Evolutionary conservation across 2,797 vertebrate genomes (phyloP).

Genomic region (Danio choprae): DNA sequence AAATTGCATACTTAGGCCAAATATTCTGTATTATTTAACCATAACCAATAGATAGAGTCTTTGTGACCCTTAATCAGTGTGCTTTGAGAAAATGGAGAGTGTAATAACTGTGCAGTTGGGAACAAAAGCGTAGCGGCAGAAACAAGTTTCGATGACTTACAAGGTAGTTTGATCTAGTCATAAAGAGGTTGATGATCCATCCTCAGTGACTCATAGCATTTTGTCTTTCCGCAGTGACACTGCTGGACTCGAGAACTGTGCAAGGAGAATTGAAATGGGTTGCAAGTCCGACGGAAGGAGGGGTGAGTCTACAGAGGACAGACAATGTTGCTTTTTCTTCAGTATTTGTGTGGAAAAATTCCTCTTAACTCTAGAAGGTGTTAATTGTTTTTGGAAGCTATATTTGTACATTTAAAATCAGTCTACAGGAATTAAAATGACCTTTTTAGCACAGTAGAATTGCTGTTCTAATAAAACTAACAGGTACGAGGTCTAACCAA

Average conservation of each 20-base stretch:
- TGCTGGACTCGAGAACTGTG: slow-evolving; percentile 97
- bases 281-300: slow-evolving; percentile 96
- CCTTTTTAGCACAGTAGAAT: background rate
- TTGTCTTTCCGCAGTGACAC: slow-evolving; percentile 84
- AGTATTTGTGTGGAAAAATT: slow-evolving; percentile 12
- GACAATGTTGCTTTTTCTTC: slow-evolving; percentile 32
- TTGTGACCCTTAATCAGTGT: background rate
- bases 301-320: slow-evolving; percentile 86
- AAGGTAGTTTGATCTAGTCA: background rate
- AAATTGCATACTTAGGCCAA: background rate
- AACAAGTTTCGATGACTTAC: slow-evolving; percentile 9
- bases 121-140: background rate
- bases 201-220: slow-evolving; percentile 2
- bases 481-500: background rate
- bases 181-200: slow-evolving; percentile 32
- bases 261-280: slow-evolving; percentile 99
- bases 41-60: background rate
- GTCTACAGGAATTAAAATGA: background rate
- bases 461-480: background rate
- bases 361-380: background rate
- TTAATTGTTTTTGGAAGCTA: background rate
- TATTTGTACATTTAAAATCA: slow-evolving; percentile 6
- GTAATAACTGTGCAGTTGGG: background rate
- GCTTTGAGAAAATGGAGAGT: background rate
- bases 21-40: background rate